Evolutionary conservation across 1,140 invertebrate species (phyloP).

Genomic region (Neotoxoptera formosana): DNA sequence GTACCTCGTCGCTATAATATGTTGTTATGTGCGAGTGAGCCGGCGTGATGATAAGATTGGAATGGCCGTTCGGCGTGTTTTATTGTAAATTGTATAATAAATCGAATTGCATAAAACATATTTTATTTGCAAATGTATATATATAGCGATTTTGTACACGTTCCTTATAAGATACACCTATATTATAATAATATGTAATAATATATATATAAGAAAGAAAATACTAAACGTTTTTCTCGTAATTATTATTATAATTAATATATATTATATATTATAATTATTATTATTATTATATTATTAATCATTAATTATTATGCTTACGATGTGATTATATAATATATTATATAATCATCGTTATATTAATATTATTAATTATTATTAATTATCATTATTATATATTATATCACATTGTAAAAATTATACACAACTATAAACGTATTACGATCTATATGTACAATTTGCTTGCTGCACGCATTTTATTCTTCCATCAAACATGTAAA

Average conservation of each 20-base stretch:
- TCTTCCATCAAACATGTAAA: slow-evolving; percentile 25
- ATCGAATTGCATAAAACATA: slow-evolving; percentile 20
- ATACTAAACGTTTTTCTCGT: slow-evolving; percentile 32
- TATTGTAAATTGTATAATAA: background rate
- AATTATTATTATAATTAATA: slow-evolving; percentile 50
- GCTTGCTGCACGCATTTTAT: background rate
- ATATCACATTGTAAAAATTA: slow-evolving; percentile 52
- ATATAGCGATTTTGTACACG: slow-evolving; percentile 18
- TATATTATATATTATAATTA: slow-evolving; percentile 36
- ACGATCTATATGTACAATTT: slow-evolving; percentile 38
- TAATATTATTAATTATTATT: slow-evolving; percentile 30
- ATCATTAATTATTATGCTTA: slow-evolving; percentile 47
- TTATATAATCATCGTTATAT: background rate
- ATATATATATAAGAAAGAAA: slow-evolving; percentile 9
- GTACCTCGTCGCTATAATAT: no score
- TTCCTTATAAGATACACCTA: background rate
- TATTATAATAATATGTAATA: slow-evolving; percentile 22
- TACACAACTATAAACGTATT: slow-evolving; percentile 39
- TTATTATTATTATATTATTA: slow-evolving; percentile 44
- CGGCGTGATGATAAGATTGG: background rate
- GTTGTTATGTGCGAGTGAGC: no score
- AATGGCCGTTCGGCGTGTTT: background rate
- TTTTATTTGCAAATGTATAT: slow-evolving; percentile 25
- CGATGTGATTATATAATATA: slow-evolving; percentile 18
- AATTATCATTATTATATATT: slow-evolving; percentile 38